Base-by-base conservation (phyloP, 1,140 invertebrate genomes). In the Drepana arcuata region DNA sequence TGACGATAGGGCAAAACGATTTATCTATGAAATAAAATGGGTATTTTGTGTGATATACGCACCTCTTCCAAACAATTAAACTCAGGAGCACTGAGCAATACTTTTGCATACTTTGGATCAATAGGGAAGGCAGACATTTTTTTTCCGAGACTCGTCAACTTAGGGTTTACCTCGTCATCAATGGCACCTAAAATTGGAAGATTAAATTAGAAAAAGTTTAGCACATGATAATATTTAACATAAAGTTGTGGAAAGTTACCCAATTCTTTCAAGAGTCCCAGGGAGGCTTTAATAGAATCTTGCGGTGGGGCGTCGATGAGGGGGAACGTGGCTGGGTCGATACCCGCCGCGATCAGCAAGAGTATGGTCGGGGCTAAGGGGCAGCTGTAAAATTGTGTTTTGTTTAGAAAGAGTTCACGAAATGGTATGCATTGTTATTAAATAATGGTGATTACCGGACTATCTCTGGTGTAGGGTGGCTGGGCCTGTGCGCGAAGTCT, bases 51-150 rank as follows among this genome's bases (percentile, higher is more conserved):
- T n/a, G n/a, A n/a, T n/a, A n/a, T n/a, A n/a, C n/a, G n/a, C 57
- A 86, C 90, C 86, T 98, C 96, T 54, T 97, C 93, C 37, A 95
- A 84, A 79, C 95, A 97, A 2, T 87, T 88, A 55, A 90, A 91
- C 27, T 92, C 88, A 10, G 89, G 86, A 2, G 95, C 92, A 9
- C 90, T 85, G 0, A 97, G 67, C 33, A 98, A 81, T 6, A 95
- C 87, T 83, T 95, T 96, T 2, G 94, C 90, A 79, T 94, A 94
- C 36, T 91, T 88, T 0, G 97, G 97, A 73, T 98, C 95, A 25
- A 99, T 81, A 0, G 97, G 97, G 78, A 98, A 99, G 11, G 88
- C 85, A 0, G 93, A 88, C 94, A 99, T 96, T 61, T 92, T 90
- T 43, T 89, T 89, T 1, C 97, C 97, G 7, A 93, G 45, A 1